phyloP scores from a whole-genome alignment of 1,140 invertebrate species.

The Wiebesia pumilae region DNA sequence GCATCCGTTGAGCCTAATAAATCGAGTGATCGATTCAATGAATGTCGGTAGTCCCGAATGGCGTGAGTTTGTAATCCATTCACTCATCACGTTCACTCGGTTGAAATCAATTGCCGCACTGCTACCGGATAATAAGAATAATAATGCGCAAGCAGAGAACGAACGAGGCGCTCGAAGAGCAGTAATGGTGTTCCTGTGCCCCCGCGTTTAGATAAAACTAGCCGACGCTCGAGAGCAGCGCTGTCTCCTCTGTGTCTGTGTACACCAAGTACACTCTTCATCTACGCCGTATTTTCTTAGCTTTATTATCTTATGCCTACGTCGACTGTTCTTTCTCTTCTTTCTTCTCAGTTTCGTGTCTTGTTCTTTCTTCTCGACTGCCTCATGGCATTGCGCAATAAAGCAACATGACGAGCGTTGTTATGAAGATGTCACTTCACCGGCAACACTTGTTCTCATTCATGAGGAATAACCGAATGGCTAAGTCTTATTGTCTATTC shows the following conservation, averaged over 20 bases:
- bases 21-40: conserved; percentile 49
- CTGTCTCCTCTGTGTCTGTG: not conserved
- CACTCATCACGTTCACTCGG: conserved; percentile 55
- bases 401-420: not conserved
- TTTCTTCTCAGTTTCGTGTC: conserved; percentile 52
- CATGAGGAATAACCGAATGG: no score
- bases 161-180: not conserved
- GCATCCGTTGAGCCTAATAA: conserved; percentile 18
- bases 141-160: not conserved
- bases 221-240: no score
- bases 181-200: not conserved
- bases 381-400: conserved; percentile 53
- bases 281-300: not conserved
- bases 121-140: conserved; percentile 70
- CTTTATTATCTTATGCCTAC: conserved; percentile 58
- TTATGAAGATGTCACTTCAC: not conserved
- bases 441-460: no score
- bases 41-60: conserved; percentile 33
- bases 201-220: not conserved
- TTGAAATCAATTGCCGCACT: conserved; percentile 32
- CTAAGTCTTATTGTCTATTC: not conserved
- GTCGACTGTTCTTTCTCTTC: conserved; percentile 52
- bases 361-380: conserved; percentile 55
- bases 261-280: conserved; percentile 27
- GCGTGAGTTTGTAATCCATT: conserved; percentile 35